Conservation (phyloP, 2,888 invertebrate genomes). For the Acronicta leporina region DNA sequence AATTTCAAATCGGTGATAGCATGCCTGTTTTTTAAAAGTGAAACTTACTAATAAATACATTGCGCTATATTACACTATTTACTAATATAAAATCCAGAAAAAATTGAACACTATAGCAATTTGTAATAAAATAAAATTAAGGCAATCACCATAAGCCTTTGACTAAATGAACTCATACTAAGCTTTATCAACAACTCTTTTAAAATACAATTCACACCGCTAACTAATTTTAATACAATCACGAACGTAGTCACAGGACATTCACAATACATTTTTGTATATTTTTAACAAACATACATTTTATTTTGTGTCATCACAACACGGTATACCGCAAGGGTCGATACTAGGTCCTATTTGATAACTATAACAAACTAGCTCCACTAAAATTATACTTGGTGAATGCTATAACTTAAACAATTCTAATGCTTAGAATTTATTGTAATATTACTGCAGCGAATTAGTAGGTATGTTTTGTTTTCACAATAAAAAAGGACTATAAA, state of each 20-base stretch:
- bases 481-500: neutral
- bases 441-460: too few species aligned
- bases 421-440: too few species aligned
- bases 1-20: slow-evolving; percentile 4
- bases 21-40: slow-evolving; percentile 9
- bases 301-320: slow-evolving; percentile 39
- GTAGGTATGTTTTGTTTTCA: neutral
- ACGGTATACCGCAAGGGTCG: slow-evolving; percentile 52
- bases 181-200: slow-evolving; percentile 42
- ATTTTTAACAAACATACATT: slow-evolving; percentile 42
- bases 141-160: slow-evolving; percentile 55
- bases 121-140: slow-evolving; percentile 26
- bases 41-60: slow-evolving; percentile 4
- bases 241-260: slow-evolving; percentile 43
- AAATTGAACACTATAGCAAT: neutral
- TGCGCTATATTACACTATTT: neutral
- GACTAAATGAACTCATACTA: slow-evolving; percentile 52
- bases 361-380: slow-evolving; percentile 2
- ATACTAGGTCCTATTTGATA: slow-evolving; percentile 57
- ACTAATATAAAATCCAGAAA: neutral
- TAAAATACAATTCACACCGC: slow-evolving; percentile 34
- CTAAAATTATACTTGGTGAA: neutral
- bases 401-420: too few species aligned
- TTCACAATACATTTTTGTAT: slow-evolving; percentile 30
- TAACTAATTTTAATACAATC: slow-evolving; percentile 49